Conservation (phyloP, 2,888 invertebrate genomes). For the Leptothorax acervorum region DNA sequence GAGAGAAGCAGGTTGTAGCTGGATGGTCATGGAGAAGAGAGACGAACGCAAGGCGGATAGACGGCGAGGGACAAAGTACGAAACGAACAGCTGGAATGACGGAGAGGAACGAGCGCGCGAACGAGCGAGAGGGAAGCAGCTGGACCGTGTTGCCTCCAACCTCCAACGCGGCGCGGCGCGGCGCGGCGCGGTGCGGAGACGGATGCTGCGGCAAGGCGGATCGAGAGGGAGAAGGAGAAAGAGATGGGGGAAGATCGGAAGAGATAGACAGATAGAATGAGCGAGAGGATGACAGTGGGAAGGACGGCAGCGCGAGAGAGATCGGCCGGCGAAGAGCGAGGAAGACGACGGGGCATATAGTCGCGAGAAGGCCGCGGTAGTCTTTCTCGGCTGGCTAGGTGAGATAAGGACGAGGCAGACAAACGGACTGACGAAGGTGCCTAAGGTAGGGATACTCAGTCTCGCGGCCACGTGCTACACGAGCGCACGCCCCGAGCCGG, state of each 20-base stretch:
- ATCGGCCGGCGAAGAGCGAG: constrained; percentile 23
- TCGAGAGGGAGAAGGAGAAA: constrained; percentile 31
- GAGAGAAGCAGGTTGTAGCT: constrained; percentile 57
- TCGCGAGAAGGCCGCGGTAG: constrained; percentile 75
- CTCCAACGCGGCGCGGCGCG: constrained; percentile 35
- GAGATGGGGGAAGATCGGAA: constrained; percentile 37
- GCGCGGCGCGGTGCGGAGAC: constrained; percentile 52
- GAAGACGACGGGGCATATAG: constrained; percentile 53
- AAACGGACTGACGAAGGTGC: constrained; percentile 82
- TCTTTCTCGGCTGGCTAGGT: constrained; percentile 76
- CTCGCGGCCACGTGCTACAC: constrained; percentile 85
- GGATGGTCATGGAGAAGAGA: constrained; percentile 18
- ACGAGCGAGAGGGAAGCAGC: constrained; percentile 41
- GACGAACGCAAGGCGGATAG: constrained; percentile 38
- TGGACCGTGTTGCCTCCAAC: constrained; percentile 39
- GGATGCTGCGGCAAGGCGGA: constrained; percentile 43
- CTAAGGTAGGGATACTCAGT: constrained; percentile 84
- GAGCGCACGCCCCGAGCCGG: constrained; percentile 84
- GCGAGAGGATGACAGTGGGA: constrained; percentile 43
- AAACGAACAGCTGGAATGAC: constrained; percentile 46
- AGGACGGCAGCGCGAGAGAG: constrained; percentile 25
- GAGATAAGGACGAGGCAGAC: constrained; percentile 82
- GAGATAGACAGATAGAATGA: constrained; percentile 33
- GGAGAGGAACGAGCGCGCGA: constrained; percentile 46
- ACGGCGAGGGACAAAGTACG: constrained; percentile 38